A percentile compares a stretch with the other conserved stretches of the same genome.
phyloP scores from a whole-genome alignment of 2,797 vertebrate genomes.

The Simalia tracyae region DNA sequence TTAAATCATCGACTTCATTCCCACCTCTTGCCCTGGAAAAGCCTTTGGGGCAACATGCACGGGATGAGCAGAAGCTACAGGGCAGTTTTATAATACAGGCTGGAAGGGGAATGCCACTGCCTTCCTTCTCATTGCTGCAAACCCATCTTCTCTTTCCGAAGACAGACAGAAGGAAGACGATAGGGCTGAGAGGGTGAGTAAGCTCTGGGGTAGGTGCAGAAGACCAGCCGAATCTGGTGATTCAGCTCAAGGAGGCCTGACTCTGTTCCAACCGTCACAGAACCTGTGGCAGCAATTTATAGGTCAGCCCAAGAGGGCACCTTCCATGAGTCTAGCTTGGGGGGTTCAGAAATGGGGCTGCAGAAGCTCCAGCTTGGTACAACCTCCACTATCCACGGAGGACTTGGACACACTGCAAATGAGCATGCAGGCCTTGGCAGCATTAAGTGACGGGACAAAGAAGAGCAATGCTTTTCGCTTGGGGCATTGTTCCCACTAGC shows the following conservation, averaged over 20 bases:
- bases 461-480: constrained; percentile 73
- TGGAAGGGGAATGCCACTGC: neutral
- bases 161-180: constrained; percentile 42
- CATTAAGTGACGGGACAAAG: constrained; percentile 74
- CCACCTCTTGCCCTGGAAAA: constrained; percentile 58
- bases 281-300: constrained; percentile 79
- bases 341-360: constrained; percentile 74
- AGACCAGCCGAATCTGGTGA: constrained; percentile 71
- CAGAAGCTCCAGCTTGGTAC: constrained; percentile 53
- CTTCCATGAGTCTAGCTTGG: constrained; percentile 85
- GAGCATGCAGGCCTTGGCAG: constrained; percentile 69
- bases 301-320: constrained; percentile 76
- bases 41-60: constrained; percentile 44
- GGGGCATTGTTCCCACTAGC: constrained; percentile 83
- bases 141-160: constrained; percentile 5
- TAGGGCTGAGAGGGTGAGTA: constrained; percentile 30
- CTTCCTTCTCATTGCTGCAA: neutral
- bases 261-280: constrained; percentile 85
- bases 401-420: constrained; percentile 71
- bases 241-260: constrained; percentile 85
- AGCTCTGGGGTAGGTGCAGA: constrained; percentile 63
- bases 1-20: constrained; percentile 54
- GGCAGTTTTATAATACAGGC: neutral
- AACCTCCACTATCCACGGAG: constrained; percentile 60
- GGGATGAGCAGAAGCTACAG: neutral